Evolutionary conservation across 1,140 invertebrate genomes (phyloP).

Genomic region (Archegozetes longisetosus): DNA sequence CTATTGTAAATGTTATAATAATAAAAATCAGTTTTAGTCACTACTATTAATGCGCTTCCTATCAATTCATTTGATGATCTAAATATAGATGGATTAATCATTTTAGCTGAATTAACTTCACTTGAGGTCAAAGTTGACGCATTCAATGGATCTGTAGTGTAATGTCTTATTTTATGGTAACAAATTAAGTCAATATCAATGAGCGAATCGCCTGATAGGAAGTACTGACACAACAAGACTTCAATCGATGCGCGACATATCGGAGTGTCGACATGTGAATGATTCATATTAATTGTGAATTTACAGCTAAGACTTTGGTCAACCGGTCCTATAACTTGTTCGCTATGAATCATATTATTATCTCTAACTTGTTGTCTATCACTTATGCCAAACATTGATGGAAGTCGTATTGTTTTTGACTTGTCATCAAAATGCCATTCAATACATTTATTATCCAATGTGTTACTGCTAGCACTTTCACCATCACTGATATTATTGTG

Average conservation of each 20-base stretch:
- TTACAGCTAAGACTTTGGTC: not conserved
- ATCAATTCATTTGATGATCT: no score
- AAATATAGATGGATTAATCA: no score
- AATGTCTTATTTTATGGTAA: not conserved
- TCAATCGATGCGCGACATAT: not conserved
- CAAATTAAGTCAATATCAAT: not conserved
- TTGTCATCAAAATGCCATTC: not conserved
- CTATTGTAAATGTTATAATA: not conserved
- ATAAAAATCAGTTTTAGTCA: not conserved
- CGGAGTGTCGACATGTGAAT: not conserved
- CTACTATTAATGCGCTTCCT: not conserved
- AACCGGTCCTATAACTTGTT: not conserved
- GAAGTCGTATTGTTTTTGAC: not conserved
- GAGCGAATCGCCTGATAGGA: not conserved
- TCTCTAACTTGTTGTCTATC: not conserved
- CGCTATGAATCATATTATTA: not conserved
- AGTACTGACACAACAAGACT: not conserved
- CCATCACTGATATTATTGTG: not conserved
- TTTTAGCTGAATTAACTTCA: not conserved
- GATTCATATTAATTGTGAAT: not conserved
- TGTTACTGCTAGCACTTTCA: no score
- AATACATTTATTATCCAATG: not conserved
- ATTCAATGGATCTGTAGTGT: not conserved
- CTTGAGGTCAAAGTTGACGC: not conserved
- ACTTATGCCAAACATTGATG: not conserved